A percentile compares a stretch with the other conserved stretches of the same genome.
These are phyloP conservation scores for Latrodectus geometricus DNA, from an alignment of 1,140 invertebrate species.

Conservation along the genomic window DNA sequence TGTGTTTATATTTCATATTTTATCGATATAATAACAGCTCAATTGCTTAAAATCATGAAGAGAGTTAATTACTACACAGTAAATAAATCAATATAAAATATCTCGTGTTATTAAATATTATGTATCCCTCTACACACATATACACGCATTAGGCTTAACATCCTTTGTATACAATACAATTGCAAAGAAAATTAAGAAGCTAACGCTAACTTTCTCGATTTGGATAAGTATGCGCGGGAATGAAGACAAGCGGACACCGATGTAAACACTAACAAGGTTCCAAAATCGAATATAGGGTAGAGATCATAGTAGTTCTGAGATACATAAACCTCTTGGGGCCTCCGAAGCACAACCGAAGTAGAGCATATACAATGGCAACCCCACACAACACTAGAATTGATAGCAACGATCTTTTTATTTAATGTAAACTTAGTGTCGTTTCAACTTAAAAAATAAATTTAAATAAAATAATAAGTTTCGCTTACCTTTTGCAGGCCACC, in stretches of 20 bases:
- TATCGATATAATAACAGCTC: too few relatives aligned
- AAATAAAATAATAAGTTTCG: background rate
- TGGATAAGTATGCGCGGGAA: background rate
- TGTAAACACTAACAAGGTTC: slow-evolving; percentile 31
- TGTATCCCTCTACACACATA: slow-evolving; percentile 1
- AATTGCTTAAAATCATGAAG: too few relatives aligned
- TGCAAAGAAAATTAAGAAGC: slow-evolving; percentile 1
- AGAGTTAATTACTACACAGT: too few relatives aligned
- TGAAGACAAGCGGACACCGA: slow-evolving; percentile 7
- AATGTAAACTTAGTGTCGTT: background rate
- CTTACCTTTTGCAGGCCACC: slow-evolving; percentile 63
- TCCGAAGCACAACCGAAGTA: background rate
- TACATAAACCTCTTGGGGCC: slow-evolving; percentile 18
- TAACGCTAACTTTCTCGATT: background rate
- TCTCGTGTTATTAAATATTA: slow-evolving; percentile 16
- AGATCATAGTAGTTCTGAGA: slow-evolving; percentile 33
- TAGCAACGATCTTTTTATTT: background rate
- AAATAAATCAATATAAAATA: background rate
- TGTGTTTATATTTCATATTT: too few relatives aligned
- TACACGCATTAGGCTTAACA: slow-evolving; percentile 52
- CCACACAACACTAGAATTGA: background rate
- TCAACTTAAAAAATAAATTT: background rate
- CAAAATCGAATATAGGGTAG: slow-evolving; percentile 54
- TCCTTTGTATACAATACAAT: slow-evolving; percentile 37
- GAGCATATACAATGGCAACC: slow-evolving; percentile 31